A percentile compares a stretch with the other conserved stretches of the same genome.
phyloP scores from a whole-genome alignment of 1,140 invertebrate species.

The Diachasma alloeum region DNA sequence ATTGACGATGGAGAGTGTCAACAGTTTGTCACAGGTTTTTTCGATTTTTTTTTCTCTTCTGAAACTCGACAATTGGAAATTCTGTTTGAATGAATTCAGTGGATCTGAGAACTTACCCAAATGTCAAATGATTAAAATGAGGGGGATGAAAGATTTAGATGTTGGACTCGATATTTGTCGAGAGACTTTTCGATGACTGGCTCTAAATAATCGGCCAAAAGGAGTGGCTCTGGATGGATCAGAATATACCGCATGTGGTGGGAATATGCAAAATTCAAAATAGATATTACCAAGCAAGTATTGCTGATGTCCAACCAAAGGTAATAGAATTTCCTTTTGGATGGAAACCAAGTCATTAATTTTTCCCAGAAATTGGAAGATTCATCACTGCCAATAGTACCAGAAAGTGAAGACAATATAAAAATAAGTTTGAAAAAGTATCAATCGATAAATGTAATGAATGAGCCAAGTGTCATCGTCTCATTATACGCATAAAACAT shows the following conservation, averaged over 20 bases:
- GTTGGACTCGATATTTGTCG: slow-evolving; percentile 1
- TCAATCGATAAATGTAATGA: background rate
- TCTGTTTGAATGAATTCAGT: background rate
- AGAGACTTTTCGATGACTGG: slow-evolving; percentile 51
- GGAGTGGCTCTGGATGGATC: slow-evolving; percentile 39
- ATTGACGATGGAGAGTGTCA: too few relatives aligned
- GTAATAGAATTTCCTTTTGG: slow-evolving; percentile 40
- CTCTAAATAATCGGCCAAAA: slow-evolving; percentile 57
- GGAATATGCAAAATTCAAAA: slow-evolving; percentile 49
- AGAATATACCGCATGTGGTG: slow-evolving; percentile 40
- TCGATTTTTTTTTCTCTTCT: too few relatives aligned
- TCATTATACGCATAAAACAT: slow-evolving; percentile 17
- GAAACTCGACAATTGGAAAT: too few relatives aligned
- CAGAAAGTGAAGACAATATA: background rate
- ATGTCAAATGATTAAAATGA: background rate
- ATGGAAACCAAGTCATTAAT: slow-evolving; percentile 37
- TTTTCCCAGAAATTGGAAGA: background rate
- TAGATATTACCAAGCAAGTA: slow-evolving; percentile 42
- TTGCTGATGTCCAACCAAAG: background rate
- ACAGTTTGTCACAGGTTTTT: too few relatives aligned
- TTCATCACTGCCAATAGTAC: background rate
- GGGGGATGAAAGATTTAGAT: slow-evolving; percentile 8
- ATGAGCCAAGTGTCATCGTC: background rate
- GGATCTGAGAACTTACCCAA: background rate
- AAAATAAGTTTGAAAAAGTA: background rate